A percentile compares a stretch with the other conserved stretches of the same genome.
Conservation (phyloP, 2,888 invertebrate genomes). For the Tetropium fuscum region DNA sequence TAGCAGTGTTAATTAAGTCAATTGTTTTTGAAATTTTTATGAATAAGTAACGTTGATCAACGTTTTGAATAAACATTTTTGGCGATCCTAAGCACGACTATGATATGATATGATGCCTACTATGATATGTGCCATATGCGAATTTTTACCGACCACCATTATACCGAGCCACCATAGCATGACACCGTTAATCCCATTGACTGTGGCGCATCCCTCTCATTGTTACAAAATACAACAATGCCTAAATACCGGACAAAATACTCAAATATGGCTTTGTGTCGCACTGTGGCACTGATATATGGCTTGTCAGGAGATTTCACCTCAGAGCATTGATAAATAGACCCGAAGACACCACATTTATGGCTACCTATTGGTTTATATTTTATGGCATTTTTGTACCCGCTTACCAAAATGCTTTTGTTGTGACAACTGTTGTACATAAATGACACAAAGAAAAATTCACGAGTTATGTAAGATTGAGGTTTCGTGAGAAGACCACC, state of each 20-base stretch:
- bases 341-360: slow-evolving; percentile 46
- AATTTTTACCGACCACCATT: slow-evolving; percentile 32
- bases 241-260: slow-evolving; percentile 56
- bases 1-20: too few species aligned
- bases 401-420: slow-evolving; percentile 41
- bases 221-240: slow-evolving; percentile 52
- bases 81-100: too few species aligned
- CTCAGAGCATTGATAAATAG: slow-evolving; percentile 47
- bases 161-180: slow-evolving; percentile 49
- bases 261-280: slow-evolving; percentile 55
- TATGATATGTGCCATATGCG: slow-evolving; percentile 7
- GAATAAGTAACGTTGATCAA: too few species aligned
- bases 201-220: slow-evolving; percentile 53
- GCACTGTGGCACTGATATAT: slow-evolving; percentile 53
- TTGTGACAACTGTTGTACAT: slow-evolving; percentile 46
- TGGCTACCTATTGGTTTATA: slow-evolving; percentile 32
- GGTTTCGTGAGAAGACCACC: slow-evolving; percentile 34
- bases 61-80: too few species aligned
- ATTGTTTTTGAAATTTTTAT: too few species aligned
- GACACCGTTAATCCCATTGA: slow-evolving; percentile 52
- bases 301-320: slow-evolving; percentile 49
- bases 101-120: too few species aligned
- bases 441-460: slow-evolving; percentile 31
- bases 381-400: slow-evolving; percentile 32
- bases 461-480: slow-evolving; percentile 34